These are phyloP conservation scores for Channa maculata DNA, from an alignment of 2,113 vertebrate genomes.

Conservation along the genomic window DNA sequence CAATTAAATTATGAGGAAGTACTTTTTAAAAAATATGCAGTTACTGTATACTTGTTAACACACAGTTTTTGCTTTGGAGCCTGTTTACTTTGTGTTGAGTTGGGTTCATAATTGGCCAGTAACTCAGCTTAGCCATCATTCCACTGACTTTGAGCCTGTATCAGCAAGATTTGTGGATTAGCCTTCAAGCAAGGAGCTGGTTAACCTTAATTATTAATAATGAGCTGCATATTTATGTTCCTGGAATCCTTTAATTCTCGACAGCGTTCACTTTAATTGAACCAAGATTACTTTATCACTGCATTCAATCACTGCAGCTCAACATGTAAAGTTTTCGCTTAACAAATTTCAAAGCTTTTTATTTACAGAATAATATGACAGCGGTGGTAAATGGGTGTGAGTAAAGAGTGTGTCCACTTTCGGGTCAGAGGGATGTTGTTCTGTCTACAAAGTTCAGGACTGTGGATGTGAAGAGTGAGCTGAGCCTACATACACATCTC, in stretches of 20 bases:
- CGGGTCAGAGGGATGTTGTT: too few species aligned
- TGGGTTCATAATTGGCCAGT: constrained; percentile 52
- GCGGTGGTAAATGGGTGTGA: too few species aligned
- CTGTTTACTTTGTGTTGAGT: constrained; percentile 31
- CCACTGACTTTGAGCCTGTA: constrained; percentile 31
- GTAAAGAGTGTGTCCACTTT: too few species aligned
- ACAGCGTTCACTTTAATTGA: constrained; percentile 28
- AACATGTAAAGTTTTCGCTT: background rate
- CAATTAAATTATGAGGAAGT: too few species aligned
- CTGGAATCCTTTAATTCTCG: constrained; percentile 36
- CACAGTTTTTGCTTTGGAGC: constrained; percentile 37
- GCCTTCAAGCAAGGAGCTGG: constrained; percentile 39
- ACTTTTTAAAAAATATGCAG: too few species aligned
- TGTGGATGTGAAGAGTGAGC: too few species aligned
- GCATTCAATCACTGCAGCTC: constrained; percentile 1
- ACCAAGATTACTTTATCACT: constrained; percentile 5
- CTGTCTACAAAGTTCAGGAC: too few species aligned
- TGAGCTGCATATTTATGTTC: constrained; percentile 55
- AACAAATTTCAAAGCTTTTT: too few species aligned
- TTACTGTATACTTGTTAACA: constrained; percentile 47
- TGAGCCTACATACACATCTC: too few species aligned
- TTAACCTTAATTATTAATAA: constrained; percentile 64
- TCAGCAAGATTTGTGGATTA: constrained; percentile 59
- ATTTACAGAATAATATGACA: too few species aligned
- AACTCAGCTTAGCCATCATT: constrained; percentile 33